Percentiles rank a stretch among this genome's conserved stretches.
These are phyloP conservation scores for Lampropteryx suffumata DNA, from an alignment of 2,888 invertebrate species.

Conservation along the genomic window DNA sequence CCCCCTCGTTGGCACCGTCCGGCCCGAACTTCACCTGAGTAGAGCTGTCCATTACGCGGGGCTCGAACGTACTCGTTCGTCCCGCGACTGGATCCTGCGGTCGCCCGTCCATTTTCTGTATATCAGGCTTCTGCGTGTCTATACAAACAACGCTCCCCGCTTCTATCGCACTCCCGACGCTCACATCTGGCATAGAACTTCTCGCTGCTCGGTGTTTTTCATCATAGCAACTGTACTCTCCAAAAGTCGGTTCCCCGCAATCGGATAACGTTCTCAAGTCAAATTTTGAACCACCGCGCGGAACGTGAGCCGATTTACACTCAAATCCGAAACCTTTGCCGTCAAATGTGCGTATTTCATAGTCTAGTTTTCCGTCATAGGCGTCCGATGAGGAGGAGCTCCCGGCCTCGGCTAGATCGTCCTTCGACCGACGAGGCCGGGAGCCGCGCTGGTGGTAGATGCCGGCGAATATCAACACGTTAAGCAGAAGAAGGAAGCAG, in stretches of 20 bases:
- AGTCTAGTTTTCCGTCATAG: constrained; percentile 83
- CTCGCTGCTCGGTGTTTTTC: constrained; percentile 84
- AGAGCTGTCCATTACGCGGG: constrained; percentile 76
- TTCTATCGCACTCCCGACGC: constrained; percentile 84
- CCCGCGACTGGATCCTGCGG: constrained; percentile 60
- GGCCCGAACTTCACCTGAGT: constrained; percentile 79
- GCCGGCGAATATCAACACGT: constrained; percentile 93
- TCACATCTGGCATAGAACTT: constrained; percentile 83
- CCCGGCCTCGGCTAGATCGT: constrained; percentile 88
- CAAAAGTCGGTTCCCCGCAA: constrained; percentile 81
- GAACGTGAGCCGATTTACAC: constrained; percentile 81
- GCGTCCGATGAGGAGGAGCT: constrained; percentile 86
- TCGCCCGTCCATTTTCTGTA: constrained; percentile 73
- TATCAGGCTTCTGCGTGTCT: constrained; percentile 78
- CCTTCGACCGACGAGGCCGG: constrained; percentile 88
- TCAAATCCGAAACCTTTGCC: constrained; percentile 82
- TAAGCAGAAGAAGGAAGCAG: constrained; percentile 90
- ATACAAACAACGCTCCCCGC: constrained; percentile 79
- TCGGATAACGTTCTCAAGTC: constrained; percentile 79
- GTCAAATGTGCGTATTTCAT: constrained; percentile 78
- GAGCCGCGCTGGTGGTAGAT: constrained; percentile 93
- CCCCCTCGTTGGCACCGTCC: constrained; percentile 64
- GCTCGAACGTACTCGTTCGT: constrained; percentile 77
- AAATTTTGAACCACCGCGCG: constrained; percentile 73
- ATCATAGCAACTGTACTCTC: constrained; percentile 86